Conservation (phyloP, 2,797 vertebrate species). For the Percopsis omiscomaycus region DNA sequence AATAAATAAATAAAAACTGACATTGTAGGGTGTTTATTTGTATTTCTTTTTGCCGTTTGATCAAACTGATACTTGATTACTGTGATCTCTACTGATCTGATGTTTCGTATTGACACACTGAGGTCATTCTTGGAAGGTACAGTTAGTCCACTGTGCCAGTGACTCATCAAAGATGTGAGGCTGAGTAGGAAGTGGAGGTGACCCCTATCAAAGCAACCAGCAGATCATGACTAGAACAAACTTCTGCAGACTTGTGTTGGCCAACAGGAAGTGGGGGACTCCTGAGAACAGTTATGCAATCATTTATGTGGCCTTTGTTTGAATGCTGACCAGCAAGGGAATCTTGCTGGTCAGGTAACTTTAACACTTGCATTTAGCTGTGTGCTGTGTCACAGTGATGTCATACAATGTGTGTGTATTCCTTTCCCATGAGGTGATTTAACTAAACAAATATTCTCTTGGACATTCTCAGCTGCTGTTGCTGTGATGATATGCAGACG, state of each 20-base stretch:
- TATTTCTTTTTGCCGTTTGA: too few relatives aligned
- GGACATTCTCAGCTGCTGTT: slow-evolving; percentile 23
- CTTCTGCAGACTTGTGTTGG: slow-evolving; percentile 8
- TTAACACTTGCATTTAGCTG: slow-evolving; percentile 39
- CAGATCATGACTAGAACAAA: slow-evolving; percentile 20
- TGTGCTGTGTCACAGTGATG: slow-evolving; percentile 10
- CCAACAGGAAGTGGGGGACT: not conserved
- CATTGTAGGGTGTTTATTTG: too few relatives aligned
- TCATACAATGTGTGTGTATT: slow-evolving; percentile 22
- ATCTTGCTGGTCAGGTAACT: slow-evolving; percentile 24
- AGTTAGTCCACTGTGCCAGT: slow-evolving; percentile 41
- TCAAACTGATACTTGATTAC: too few relatives aligned
- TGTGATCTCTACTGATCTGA: slow-evolving; percentile 24
- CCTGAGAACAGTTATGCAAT: slow-evolving; percentile 27
- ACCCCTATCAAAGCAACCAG: slow-evolving; percentile 23
- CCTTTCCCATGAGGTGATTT: slow-evolving; percentile 19
- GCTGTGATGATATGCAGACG: slow-evolving; percentile 26
- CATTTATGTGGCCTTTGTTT: slow-evolving; percentile 28
- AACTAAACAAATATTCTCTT: slow-evolving; percentile 14
- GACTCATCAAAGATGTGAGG: slow-evolving; percentile 59
- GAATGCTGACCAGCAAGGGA: slow-evolving; percentile 2
- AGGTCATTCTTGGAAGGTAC: slow-evolving; percentile 53
- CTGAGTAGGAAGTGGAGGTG: slow-evolving; percentile 43
- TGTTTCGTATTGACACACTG: slow-evolving; percentile 35
- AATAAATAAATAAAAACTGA: slow-evolving; percentile 6